Conservation (phyloP, 1,140 invertebrate genomes). For the Melipona quadrifasciata region DNA sequence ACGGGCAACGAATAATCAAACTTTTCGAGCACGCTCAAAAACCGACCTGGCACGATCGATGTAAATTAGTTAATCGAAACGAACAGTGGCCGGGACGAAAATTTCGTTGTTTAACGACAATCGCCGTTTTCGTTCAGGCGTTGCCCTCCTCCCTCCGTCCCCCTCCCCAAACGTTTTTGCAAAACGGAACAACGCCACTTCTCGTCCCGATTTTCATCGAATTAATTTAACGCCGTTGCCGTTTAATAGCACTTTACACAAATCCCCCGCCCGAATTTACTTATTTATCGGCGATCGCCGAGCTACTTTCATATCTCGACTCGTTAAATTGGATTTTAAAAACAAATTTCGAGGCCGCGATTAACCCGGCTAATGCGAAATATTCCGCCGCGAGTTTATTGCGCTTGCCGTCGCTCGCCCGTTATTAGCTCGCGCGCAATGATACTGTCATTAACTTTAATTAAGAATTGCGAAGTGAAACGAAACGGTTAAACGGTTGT, state of each 20-base stretch:
- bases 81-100: not conserved
- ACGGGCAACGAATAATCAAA: not conserved
- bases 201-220: not conserved
- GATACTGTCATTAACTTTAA: not conserved
- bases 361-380: not conserved
- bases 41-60: not conserved
- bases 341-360: not conserved
- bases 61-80: conserved; percentile 25
- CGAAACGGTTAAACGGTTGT: too few species aligned
- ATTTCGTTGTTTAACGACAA: conserved; percentile 4
- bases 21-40: not conserved
- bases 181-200: not conserved
- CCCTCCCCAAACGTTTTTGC: too few species aligned
- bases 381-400: not conserved
- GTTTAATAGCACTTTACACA: not conserved
- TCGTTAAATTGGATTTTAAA: not conserved
- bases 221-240: not conserved
- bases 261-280: not conserved
- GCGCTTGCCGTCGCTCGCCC: not conserved
- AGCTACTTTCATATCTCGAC: not conserved
- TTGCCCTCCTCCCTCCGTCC: not conserved
- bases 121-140: not conserved
- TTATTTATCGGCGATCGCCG: not conserved
- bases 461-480: not conserved
- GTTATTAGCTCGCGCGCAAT: not conserved